Conservation (phyloP, 2,888 invertebrate species). For the Stenodema calcarata region DNA sequence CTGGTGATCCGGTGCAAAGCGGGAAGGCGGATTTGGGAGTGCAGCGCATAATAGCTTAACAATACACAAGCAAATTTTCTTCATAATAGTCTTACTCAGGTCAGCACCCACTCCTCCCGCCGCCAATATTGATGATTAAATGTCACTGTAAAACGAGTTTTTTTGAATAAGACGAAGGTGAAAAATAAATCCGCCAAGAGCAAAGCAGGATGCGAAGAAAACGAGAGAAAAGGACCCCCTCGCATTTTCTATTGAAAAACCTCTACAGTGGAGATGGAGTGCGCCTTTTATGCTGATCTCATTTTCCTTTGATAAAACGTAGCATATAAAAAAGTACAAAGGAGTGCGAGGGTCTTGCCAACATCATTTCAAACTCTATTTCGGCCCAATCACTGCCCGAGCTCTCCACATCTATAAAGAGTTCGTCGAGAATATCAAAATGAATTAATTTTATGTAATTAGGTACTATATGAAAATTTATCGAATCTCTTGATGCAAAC, state of each 20-base stretch:
- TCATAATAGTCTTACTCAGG: too few relatives aligned
- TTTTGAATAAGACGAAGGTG: neutral
- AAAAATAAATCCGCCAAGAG: neutral
- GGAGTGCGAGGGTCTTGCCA: neutral
- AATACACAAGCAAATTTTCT: too few relatives aligned
- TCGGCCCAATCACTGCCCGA: conserved; percentile 35
- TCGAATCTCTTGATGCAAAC: too few relatives aligned
- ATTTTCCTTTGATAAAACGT: conserved; percentile 48
- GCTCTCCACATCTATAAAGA: neutral
- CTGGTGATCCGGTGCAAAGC: too few relatives aligned
- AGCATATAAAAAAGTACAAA: conserved; percentile 31
- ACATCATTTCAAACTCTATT: conserved; percentile 43
- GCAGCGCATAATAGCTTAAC: too few relatives aligned
- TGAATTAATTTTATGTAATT: neutral
- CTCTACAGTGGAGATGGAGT: conserved; percentile 44
- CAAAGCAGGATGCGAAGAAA: neutral
- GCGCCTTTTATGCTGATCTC: conserved; percentile 48
- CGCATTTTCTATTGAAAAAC: conserved; percentile 40
- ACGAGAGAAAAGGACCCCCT: neutral
- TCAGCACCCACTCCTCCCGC: too few relatives aligned
- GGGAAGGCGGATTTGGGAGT: too few relatives aligned
- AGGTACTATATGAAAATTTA: too few relatives aligned
- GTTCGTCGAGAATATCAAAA: neutral
- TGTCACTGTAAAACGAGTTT: neutral
- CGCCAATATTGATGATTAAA: too few relatives aligned